A percentile compares a stretch with the other conserved stretches of the same genome.
These are phyloP conservation scores for Cremastinae sp. DNA, from an alignment of 2,888 invertebrate genomes.

Conservation along the genomic window DNA sequence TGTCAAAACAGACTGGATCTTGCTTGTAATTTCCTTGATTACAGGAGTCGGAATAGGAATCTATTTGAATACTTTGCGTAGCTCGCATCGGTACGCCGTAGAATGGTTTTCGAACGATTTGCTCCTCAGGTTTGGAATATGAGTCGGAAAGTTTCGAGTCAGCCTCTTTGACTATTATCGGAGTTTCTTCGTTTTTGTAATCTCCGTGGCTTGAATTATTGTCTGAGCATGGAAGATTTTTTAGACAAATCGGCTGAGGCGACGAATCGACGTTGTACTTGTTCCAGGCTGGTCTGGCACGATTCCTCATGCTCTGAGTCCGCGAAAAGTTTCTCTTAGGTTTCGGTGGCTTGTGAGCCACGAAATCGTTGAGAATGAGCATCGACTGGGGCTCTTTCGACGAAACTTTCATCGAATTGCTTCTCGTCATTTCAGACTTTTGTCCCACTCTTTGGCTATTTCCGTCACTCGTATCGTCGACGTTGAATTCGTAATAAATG, in stretches of 20 bases:
- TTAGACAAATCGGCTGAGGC: slow-evolving; percentile 54
- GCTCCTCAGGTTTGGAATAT: slow-evolving; percentile 30
- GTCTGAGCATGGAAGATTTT: slow-evolving; percentile 58
- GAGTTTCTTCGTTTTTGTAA: slow-evolving; percentile 34
- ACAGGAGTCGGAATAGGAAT: slow-evolving; percentile 40
- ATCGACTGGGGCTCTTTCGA: slow-evolving; percentile 72
- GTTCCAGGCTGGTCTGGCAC: slow-evolving; percentile 74
- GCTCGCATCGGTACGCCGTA: slow-evolving; percentile 40
- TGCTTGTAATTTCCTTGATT: slow-evolving; percentile 32
- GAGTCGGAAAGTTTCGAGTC: slow-evolving; percentile 19
- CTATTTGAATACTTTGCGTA: slow-evolving; percentile 20
- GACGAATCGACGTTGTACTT: slow-evolving; percentile 68
- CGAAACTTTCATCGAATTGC: slow-evolving; percentile 65
- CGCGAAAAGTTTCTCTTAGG: slow-evolving; percentile 79
- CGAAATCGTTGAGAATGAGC: slow-evolving; percentile 79
- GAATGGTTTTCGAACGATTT: slow-evolving; percentile 36
- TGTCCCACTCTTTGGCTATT: slow-evolving; percentile 50
- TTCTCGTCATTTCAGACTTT: slow-evolving; percentile 64
- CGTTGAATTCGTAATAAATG: slow-evolving; percentile 73
- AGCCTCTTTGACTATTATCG: background rate
- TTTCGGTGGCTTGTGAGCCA: slow-evolving; percentile 89
- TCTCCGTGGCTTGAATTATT: slow-evolving; percentile 27
- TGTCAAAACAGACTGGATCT: slow-evolving; percentile 61
- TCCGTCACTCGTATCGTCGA: slow-evolving; percentile 66
- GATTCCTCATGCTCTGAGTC: slow-evolving; percentile 76